Evolutionary conservation across 2,888 invertebrate species (phyloP), one percentile per base, ranked within the genome.

Genomic region (Kuschelorhynchus macadamiae): DNA sequence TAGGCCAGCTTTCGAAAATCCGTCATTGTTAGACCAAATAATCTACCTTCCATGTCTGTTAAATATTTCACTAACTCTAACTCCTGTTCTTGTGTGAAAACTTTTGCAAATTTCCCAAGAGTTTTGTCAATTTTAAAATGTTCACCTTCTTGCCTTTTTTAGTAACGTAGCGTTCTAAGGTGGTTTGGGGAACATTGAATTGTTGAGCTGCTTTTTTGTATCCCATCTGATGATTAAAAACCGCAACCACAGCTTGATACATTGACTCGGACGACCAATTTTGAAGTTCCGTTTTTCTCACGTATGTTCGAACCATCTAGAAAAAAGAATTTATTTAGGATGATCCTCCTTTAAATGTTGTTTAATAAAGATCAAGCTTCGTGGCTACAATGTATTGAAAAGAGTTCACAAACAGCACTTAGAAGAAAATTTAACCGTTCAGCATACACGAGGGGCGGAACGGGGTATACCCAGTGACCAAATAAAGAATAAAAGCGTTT

Each of bases 1-100:
- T 50, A 25, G 16, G 25, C 25, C 21, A 87, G 74, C 68, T 85
- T 85, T 39, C 86, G 80, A 52, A 87, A 85, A 70, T 86, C 68
- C 32, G 16, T 66, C 32, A 53, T 36, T 11, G 72, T 74, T 11
- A 74, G 36, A 3, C 73, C 72, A 67, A 59, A 74, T 30, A 72
- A 64, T 47, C 68, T 68, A 4, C 52, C 42, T 63, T 75, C 72
- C 70, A 75, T 65, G 41, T 55, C 52, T 20, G 49, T 69, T 20
- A 72, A 32, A 53, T 77, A 72, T 9, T 68, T 44, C 8, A 60
- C 71, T 20, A 76, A 57, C 39, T 71, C 68, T 39, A 56, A 74
- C n/a, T n/a, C n/a, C 69, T 75, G 70, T 32, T 17, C 55, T 32
- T 63, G 11, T n/a, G 62, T 55, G 46, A 67, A 67, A 14, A 65